Conservation (phyloP, 1,140 invertebrate genomes). For the Harpegnathos saltator region DNA sequence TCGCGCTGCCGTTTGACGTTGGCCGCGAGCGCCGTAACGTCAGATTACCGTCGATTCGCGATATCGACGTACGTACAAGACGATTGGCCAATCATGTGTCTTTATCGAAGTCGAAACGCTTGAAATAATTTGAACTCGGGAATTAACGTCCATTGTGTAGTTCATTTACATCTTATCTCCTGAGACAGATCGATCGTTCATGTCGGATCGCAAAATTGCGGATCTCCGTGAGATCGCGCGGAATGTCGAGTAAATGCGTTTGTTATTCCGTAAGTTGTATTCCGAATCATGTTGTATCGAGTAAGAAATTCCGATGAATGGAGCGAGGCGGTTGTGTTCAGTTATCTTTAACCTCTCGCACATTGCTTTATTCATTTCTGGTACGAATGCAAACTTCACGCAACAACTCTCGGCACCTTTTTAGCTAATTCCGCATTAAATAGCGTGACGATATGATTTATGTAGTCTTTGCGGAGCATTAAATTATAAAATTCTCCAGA, state of each 20-base stretch:
- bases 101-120: too few relatives aligned
- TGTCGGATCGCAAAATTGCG: neutral
- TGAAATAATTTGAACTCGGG: too few relatives aligned
- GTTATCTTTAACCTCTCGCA: neutral
- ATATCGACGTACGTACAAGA: neutral
- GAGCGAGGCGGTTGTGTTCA: neutral
- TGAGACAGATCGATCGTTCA: neutral
- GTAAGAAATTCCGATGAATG: neutral
- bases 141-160: too few relatives aligned
- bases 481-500: neutral
- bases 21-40: slow-evolving; percentile 27
- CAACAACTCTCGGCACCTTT: neutral
- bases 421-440: neutral
- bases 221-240: neutral
- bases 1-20: slow-evolving; percentile 69
- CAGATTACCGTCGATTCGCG: slow-evolving; percentile 1
- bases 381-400: too few relatives aligned
- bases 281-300: too few relatives aligned
- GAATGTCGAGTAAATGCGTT: neutral
- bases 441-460: too few relatives aligned
- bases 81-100: too few relatives aligned
- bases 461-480: neutral
- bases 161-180: neutral
- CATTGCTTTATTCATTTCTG: too few relatives aligned
- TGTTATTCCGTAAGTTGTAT: neutral